phyloP scores from a whole-genome alignment of 2,888 invertebrate genomes.

The Frankliniella intonsa region DNA sequence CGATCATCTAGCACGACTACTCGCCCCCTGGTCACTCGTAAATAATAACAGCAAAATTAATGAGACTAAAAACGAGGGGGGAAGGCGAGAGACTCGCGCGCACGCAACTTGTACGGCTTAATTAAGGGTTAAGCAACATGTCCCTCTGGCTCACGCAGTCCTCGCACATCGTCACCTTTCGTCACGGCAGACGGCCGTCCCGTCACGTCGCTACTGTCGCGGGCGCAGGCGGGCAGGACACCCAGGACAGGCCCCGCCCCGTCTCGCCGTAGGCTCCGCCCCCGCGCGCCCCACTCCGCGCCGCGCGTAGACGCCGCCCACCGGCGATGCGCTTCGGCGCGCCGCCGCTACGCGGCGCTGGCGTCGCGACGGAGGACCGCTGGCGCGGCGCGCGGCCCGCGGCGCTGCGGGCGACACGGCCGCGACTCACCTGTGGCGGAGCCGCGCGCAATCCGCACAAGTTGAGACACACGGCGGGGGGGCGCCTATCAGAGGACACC shows the following conservation, averaged over 20 bases:
- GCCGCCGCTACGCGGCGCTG: not conserved
- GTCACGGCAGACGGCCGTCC: not conserved
- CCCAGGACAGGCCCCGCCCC: conserved; percentile 11
- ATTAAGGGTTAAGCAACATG: too few species aligned
- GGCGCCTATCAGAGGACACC: too few species aligned
- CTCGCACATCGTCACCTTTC: too few species aligned
- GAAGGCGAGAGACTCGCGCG: too few species aligned
- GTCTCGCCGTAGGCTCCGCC: conserved; percentile 6
- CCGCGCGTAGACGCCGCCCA: conserved; percentile 4
- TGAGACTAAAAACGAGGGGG: too few species aligned
- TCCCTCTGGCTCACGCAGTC: too few species aligned
- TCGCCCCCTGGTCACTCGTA: too few species aligned
- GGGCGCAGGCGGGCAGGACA: not conserved
- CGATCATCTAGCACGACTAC: too few species aligned
- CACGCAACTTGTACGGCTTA: too few species aligned
- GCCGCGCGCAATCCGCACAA: not conserved
- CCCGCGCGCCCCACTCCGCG: conserved; percentile 12
- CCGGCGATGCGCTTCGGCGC: not conserved
- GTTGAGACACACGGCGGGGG: not conserved
- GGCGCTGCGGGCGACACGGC: not conserved
- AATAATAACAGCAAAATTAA: too few species aligned
- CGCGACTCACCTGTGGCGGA: not conserved
- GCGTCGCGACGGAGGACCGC: not conserved
- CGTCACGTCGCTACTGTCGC: not conserved
- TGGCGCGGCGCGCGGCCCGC: not conserved